phyloP scores from a whole-genome alignment of 2,113 vertebrate genomes.

The Erinaceus europaeus region DNA sequence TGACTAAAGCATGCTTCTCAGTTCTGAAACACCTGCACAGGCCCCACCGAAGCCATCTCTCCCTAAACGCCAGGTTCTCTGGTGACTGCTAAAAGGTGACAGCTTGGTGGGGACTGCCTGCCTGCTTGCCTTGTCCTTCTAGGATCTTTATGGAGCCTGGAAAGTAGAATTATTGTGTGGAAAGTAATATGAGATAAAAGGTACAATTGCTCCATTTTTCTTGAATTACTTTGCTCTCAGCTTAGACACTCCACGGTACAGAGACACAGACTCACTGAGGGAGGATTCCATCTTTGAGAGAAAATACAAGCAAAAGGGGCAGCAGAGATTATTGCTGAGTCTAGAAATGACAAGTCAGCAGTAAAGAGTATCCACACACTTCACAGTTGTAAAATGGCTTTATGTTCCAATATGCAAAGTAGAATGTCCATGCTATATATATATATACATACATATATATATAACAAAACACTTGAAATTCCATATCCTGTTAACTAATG shows the following conservation, averaged over 20 bases:
- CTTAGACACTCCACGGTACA: not conserved
- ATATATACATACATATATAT: no score
- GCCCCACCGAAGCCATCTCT: not conserved
- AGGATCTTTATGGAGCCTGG: not conserved
- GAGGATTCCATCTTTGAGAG: not conserved
- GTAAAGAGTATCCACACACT: constrained; percentile 80
- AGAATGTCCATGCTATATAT: constrained; percentile 84
- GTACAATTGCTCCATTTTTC: not conserved
- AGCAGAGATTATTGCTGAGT: not conserved
- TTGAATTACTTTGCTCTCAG: not conserved
- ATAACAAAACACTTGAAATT: constrained; percentile 80
- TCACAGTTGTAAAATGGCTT: constrained; percentile 82
- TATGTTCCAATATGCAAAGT: constrained; percentile 85
- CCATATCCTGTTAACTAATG: constrained; percentile 76
- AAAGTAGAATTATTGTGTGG: not conserved
- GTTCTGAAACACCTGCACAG: not conserved
- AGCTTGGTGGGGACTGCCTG: not conserved
- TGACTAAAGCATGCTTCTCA: not conserved
- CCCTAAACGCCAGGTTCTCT: not conserved
- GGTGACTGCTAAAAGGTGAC: not conserved
- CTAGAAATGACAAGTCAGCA: constrained; percentile 59
- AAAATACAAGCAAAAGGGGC: not conserved
- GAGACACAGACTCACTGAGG: not conserved
- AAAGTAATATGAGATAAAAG: not conserved
- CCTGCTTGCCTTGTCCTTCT: not conserved